Percentiles rank a stretch among this genome's conserved stretches.
phyloP scores from a whole-genome alignment of 1,140 invertebrate species.

The Helicoverpa zea region DNA sequence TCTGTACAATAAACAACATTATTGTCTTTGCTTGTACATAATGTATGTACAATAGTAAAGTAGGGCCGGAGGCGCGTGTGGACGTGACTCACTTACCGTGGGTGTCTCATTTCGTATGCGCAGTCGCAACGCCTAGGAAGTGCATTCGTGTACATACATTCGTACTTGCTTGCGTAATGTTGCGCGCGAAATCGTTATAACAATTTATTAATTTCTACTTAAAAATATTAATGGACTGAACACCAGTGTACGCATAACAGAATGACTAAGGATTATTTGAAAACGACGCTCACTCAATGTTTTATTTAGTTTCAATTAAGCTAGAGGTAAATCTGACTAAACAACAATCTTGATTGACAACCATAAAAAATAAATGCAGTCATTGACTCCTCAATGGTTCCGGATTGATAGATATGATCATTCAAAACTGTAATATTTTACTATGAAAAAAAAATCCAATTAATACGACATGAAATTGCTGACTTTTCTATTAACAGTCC shows the following conservation, averaged over 20 bases:
- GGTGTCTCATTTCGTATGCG: constrained; percentile 77
- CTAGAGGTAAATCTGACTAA: constrained; percentile 22
- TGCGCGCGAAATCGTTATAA: constrained; percentile 55
- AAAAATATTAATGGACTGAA: background rate
- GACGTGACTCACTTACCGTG: constrained; percentile 72
- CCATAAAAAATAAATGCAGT: constrained; percentile 35
- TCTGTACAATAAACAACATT: constrained; percentile 56
- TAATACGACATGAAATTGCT: background rate
- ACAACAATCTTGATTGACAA: constrained; percentile 31
- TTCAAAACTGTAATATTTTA: constrained; percentile 6
- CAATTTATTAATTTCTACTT: background rate
- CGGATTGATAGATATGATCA: constrained; percentile 24
- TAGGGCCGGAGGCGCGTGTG: constrained; percentile 45
- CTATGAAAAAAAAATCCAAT: no score
- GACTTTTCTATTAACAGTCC: background rate
- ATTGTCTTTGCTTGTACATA: constrained; percentile 51
- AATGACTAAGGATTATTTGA: background rate
- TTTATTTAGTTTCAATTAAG: constrained; percentile 39
- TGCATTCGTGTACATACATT: constrained; percentile 68
- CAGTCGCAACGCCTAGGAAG: constrained; percentile 74
- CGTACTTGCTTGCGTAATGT: constrained; percentile 57
- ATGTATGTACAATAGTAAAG: constrained; percentile 52
- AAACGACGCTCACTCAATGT: background rate
- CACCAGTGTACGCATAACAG: no score
- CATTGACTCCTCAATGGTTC: constrained; percentile 43